Percentiles rank a stretch among this genome's conserved stretches.
These are phyloP conservation scores for Sarcophilus harrisii DNA, from an alignment of 2,797 vertebrate genomes.

Conservation along the genomic window DNA sequence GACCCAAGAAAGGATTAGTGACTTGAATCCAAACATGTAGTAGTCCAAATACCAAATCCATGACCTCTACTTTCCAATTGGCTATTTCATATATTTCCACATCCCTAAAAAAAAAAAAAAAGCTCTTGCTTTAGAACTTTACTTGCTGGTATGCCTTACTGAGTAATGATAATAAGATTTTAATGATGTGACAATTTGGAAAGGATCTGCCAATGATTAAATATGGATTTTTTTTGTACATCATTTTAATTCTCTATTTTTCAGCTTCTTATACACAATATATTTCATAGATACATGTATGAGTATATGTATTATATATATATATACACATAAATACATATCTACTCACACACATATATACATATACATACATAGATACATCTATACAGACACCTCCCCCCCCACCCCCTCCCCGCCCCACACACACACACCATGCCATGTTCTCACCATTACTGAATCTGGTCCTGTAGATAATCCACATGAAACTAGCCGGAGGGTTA, in stretches of 20 bases:
- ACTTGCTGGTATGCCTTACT: not conserved
- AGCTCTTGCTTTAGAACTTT: not conserved
- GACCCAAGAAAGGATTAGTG: not conserved
- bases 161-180: not conserved
- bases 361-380: too few species aligned
- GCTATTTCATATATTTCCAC: not conserved
- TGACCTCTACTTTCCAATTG: not conserved
- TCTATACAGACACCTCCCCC: too few species aligned
- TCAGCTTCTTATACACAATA: not conserved
- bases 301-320: too few species aligned
- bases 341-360: too few species aligned
- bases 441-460: slow-evolving; percentile 8
- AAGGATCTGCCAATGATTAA: not conserved
- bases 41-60: not conserved
- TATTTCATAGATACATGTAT: not conserved
- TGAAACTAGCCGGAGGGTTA: slow-evolving; percentile 27
- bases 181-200: not conserved
- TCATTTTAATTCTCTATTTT: not conserved
- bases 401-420: too few species aligned
- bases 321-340: too few species aligned
- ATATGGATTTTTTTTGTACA: not conserved
- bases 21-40: not conserved
- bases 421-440: slow-evolving; percentile 9
- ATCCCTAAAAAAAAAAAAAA: too few species aligned
- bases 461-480: slow-evolving; percentile 29